Evolutionary conservation across 2,113 vertebrate genomes (phyloP).

Genomic region (Sinocyclocheilus rhinocerous): DNA sequence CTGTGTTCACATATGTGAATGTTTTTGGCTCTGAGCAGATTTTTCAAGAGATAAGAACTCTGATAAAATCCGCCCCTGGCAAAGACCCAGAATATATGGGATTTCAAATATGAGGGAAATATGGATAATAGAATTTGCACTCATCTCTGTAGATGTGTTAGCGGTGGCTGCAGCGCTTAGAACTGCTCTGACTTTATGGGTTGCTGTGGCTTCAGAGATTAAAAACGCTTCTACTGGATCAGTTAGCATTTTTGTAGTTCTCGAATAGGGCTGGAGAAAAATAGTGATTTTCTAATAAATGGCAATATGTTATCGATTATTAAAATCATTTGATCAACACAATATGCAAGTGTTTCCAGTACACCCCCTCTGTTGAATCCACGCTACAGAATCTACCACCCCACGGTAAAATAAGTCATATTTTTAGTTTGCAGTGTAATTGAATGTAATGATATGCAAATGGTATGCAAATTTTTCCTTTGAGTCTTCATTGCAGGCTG

Average conservation of each 20-base stretch:
- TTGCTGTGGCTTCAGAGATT: slow-evolving; percentile 29
- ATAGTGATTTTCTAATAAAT: not conserved
- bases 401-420: too few species aligned
- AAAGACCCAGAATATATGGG: not conserved
- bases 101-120: slow-evolving; percentile 36
- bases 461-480: too few species aligned
- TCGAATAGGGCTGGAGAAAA: too few species aligned
- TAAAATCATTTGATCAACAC: not conserved
- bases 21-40: slow-evolving; percentile 33
- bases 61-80: slow-evolving; percentile 30
- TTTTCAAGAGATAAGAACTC: slow-evolving; percentile 36
- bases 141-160: slow-evolving; percentile 25
- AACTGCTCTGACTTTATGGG: not conserved
- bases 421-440: too few species aligned
- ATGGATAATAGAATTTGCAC: slow-evolving; percentile 24
- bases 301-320: not conserved
- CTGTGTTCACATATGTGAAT: slow-evolving; percentile 17
- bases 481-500: too few species aligned
- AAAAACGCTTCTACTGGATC: slow-evolving; percentile 22
- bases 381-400: too few species aligned
- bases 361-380: too few species aligned
- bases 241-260: too few species aligned
- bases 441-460: too few species aligned
- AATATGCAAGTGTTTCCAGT: too few species aligned
- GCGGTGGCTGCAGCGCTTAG: not conserved